Evolutionary conservation across 2,113 vertebrate species (phyloP).

Genomic region (Pagrus major): DNA sequence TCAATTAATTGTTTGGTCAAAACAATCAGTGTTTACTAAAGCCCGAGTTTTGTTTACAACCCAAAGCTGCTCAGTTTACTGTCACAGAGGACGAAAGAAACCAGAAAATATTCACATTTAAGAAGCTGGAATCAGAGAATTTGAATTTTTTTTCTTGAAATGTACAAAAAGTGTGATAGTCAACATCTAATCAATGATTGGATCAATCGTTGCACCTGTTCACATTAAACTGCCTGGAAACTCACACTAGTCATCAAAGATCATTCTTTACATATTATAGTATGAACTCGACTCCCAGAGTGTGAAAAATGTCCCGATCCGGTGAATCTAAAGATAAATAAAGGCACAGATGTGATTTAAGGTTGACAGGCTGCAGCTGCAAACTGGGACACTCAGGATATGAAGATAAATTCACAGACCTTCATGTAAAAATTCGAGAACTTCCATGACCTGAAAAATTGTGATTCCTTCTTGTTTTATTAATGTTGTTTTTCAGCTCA

Average conservation of each 20-base stretch:
- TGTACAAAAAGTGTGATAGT: too few relatives aligned
- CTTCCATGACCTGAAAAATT: conserved; percentile 39
- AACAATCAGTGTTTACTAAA: too few relatives aligned
- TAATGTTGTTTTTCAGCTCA: conserved; percentile 53
- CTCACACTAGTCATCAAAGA: neutral
- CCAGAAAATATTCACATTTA: too few relatives aligned
- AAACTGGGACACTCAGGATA: conserved; percentile 23
- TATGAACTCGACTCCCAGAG: neutral
- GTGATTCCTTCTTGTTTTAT: conserved; percentile 48
- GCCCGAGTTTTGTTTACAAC: too few relatives aligned
- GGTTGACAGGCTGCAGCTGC: conserved; percentile 9
- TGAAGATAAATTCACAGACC: conserved; percentile 25
- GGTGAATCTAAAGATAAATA: neutral
- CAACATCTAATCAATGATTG: too few relatives aligned
- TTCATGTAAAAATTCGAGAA: conserved; percentile 10
- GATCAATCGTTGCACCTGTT: too few relatives aligned
- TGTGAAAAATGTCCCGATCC: neutral
- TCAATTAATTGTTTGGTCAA: too few relatives aligned
- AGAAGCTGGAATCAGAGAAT: too few relatives aligned
- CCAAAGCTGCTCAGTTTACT: too few relatives aligned
- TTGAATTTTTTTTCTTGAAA: too few relatives aligned
- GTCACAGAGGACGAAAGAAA: too few relatives aligned
- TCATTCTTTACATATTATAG: neutral
- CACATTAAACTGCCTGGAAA: too few relatives aligned
- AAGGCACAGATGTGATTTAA: neutral